Base-by-base conservation (phyloP, 2,113 vertebrate genomes). In the Electrona antarctica region DNA sequence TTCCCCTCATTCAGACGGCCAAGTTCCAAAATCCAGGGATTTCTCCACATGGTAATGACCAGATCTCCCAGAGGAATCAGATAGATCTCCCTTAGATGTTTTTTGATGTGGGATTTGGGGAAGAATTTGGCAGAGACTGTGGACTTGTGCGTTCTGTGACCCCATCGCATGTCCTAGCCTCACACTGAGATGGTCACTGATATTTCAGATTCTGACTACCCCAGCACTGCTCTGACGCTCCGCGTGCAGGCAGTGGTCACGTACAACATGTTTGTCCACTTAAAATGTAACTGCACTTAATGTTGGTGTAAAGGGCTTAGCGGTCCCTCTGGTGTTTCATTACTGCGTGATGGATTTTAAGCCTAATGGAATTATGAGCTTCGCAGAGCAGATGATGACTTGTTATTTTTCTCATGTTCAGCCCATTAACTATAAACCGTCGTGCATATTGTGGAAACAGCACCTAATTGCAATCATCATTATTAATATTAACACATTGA, bases 31-130 rank as follows among this genome's bases (percentile, higher is more conserved):
- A 84, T 76, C 57, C 57, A 21, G 63, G 58, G 74, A 79, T 81
- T 90, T 86, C 75, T 88, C 58, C 73, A 63, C 73, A 76, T 59
- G 73, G 66, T 84, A 90, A 87, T 74, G 51, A 56, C 33, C 73
- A 67, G 49, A 69, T 81, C 67, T 70, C 80, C 69, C 69, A 7
- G 8, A 77, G 83, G 82, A 87, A 81, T 79, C 65, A 52, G 47
- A 84, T 11, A 41, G 54, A 83, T 85, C 70, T 77, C 49, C 8
- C 70, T 73, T 60, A 69, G 66, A 85, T 88, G 79, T 81, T 73
- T 84, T 21, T 67, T 83, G 79, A 85, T 87, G 79, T 63, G 59
- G 71, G 77, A 81, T 83, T 85, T 62, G 59, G 57, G 66, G 70
- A 51, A 71, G 51, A 71, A 76, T 77, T 79, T 92, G 89, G 85